phyloP scores from a whole-genome alignment of 2,888 invertebrate genomes.

The Eugnorisma glareosa region DNA sequence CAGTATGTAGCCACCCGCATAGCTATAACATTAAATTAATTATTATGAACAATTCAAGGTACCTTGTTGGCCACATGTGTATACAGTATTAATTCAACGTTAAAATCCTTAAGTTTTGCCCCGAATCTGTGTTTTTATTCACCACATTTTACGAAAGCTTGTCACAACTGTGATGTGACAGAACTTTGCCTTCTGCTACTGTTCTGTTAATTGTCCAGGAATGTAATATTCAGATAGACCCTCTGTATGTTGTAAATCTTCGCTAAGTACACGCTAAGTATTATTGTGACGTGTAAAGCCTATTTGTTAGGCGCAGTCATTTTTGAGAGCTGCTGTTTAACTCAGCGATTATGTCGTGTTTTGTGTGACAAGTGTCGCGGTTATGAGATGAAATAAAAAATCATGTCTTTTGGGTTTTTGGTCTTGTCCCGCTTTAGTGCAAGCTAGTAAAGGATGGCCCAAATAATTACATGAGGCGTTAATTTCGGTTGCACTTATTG shows the following conservation, averaged over 20 bases:
- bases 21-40: background rate
- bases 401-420: background rate
- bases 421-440: background rate
- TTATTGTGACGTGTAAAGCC: conserved; percentile 53
- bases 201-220: conserved; percentile 22
- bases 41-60: too few relatives aligned
- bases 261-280: conserved; percentile 49
- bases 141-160: background rate
- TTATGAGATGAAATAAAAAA: conserved; percentile 5
- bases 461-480: background rate
- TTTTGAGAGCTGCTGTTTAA: conserved; percentile 33
- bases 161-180: background rate
- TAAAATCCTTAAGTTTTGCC: too few relatives aligned
- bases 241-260: conserved; percentile 55
- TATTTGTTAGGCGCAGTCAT: conserved; percentile 32
- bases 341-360: conserved; percentile 41
- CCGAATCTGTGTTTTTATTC: background rate
- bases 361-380: conserved; percentile 24
- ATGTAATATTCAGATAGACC: conserved; percentile 64
- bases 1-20: background rate
- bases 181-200: conserved; percentile 7
- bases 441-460: background rate
- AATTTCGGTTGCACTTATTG: background rate
- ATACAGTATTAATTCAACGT: too few relatives aligned
- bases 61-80: too few relatives aligned